phyloP scores from a whole-genome alignment of 2,888 invertebrate genomes.

The Agriotes lineatus region DNA sequence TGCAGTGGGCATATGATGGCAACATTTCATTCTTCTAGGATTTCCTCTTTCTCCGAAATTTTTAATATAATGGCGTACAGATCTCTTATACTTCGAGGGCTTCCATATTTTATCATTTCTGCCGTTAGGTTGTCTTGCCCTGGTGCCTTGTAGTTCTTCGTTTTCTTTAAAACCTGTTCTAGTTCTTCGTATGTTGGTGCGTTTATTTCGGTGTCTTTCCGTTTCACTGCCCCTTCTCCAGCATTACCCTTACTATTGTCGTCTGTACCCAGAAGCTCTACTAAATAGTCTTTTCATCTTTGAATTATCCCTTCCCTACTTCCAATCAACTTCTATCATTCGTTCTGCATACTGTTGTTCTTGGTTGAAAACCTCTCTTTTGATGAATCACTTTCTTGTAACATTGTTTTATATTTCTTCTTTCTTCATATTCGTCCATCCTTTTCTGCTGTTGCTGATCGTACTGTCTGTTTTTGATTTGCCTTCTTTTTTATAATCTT shows the following conservation, averaged over 20 bases:
- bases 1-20: neutral
- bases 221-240: neutral
- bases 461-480: no score
- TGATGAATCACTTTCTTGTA: no score
- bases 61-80: neutral
- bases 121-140: neutral
- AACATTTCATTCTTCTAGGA: neutral
- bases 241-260: neutral
- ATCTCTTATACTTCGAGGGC: neutral
- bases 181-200: neutral
- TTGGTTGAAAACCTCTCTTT: no score
- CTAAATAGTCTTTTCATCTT: no score
- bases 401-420: no score
- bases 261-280: neutral
- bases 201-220: neutral
- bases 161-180: neutral
- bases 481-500: no score
- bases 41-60: neutral
- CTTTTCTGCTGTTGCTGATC: no score
- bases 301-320: no score
- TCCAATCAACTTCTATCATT: no score
- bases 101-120: neutral
- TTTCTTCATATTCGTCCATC: no score
- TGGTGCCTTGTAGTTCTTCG: conserved; percentile 4
- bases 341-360: no score